Evolutionary conservation across 2,113 vertebrate genomes (phyloP), one percentile per base, ranked within the genome.

Genomic region (Zapus hudsonius): DNA sequence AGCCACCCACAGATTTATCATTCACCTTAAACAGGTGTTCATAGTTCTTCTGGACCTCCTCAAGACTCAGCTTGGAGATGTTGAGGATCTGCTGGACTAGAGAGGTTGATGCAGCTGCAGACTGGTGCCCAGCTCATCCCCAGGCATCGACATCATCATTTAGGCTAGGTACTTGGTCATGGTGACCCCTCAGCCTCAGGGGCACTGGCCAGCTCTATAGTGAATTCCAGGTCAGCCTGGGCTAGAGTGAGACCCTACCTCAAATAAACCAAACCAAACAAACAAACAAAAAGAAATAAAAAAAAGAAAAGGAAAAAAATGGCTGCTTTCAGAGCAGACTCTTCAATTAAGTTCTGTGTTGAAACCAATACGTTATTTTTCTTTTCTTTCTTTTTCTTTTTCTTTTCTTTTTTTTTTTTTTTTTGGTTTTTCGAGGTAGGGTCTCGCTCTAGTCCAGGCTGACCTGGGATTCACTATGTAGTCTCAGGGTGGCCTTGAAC

Each of bases 11-110:
- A 0, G 98, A 92, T 90, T 99, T 99, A 96, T 99, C 99, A 0
- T 99, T 99, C 91, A 98, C 99, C 98, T 99, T 99, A 96, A 99
- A 99, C 27, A 4, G 25, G 17, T 72, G 99, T 98, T 1, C 99
- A n/a, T n/a, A 99, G 95, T 98, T 99, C 99, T 99, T 99, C 96
- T 99, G 98, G 78, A 99, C 98, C 73, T 99, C 98, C 92, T 99
- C 98, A 0, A 98, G 98, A 12, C 87, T 98, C 79, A 99, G 98
- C 12, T 89, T 98, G 9, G n/a, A n/a, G 98, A 97, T 7, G 0
- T 99, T 99, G 85, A 99, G 98, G 95, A 99, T 99, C 95, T 99
- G 99, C 93, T 99, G 99, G 98, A n/a, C 99, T 99, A 0, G 98
- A 98, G 96, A 99, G 98, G 97, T 98, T 98, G 99, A 98, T 59